Percentiles rank a stretch among this genome's conserved stretches.
Evolutionary conservation across 2,113 vertebrate genomes (phyloP).

Genomic region (Ctenomys sociabilis): DNA sequence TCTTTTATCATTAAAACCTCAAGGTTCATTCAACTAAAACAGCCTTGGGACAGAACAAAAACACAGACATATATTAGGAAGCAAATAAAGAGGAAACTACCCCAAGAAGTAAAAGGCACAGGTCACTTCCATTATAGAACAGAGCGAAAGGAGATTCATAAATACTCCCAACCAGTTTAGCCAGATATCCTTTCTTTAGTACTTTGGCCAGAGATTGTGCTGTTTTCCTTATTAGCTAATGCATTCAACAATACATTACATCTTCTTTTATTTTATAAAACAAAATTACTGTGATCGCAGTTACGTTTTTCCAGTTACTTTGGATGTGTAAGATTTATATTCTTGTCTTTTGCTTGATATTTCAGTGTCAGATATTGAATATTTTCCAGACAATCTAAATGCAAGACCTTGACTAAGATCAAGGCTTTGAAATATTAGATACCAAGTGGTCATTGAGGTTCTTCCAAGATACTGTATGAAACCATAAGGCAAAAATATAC

Average conservation of each 20-base stretch:
- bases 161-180: neutral
- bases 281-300: neutral
- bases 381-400: neutral
- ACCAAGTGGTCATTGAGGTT: neutral
- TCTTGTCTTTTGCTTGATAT: neutral
- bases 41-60: neutral
- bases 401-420: neutral
- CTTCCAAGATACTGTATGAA: neutral
- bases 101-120: neutral
- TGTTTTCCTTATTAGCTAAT: neutral
- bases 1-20: conserved; percentile 22
- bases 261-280: neutral
- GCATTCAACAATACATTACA: neutral
- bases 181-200: neutral
- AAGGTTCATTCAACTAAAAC: conserved; percentile 25
- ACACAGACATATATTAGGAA: neutral
- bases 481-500: neutral
- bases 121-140: neutral
- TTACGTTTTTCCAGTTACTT: neutral
- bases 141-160: neutral
- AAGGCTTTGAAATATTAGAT: neutral
- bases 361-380: neutral
- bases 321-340: neutral
- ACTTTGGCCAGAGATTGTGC: neutral
- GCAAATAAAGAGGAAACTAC: conserved; percentile 14